Evolutionary conservation across 2,113 vertebrate species (phyloP).

Genomic region (Erythrocercus mccallii): DNA sequence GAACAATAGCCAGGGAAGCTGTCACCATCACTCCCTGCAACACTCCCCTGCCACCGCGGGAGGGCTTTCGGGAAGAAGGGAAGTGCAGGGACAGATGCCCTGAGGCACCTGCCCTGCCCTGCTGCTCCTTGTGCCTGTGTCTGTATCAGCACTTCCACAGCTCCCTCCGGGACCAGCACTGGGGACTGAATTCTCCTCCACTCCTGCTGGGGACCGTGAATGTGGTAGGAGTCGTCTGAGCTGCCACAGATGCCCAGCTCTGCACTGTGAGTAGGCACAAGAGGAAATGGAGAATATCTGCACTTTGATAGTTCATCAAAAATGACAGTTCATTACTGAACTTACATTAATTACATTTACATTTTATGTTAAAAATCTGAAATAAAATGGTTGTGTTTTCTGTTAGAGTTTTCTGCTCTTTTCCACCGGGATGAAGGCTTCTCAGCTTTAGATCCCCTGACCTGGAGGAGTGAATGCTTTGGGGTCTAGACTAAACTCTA

Average conservation of each 20-base stretch:
- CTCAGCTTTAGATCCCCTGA: neutral
- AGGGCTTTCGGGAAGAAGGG: neutral
- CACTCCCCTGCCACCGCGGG: rapidly evolving
- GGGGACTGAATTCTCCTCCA: rapidly evolving
- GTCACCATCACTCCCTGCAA: neutral
- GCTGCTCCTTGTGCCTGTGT: rapidly evolving
- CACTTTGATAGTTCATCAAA: neutral
- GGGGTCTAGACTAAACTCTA: neutral
- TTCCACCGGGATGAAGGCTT: neutral
- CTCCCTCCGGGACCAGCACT: neutral
- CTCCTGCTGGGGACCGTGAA: neutral
- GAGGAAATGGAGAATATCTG: neutral
- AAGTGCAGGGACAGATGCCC: neutral
- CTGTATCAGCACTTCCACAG: rapidly evolving
- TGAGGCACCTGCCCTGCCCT: neutral
- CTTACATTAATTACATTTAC: neutral
- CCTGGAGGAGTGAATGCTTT: neutral
- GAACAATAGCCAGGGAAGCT: neutral
- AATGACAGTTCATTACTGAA: neutral
- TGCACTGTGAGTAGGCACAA: no score
- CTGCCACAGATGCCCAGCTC: neutral
- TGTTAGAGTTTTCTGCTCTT: neutral
- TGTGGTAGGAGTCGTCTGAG: neutral
- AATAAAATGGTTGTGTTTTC: neutral
- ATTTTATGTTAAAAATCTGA: neutral